These are phyloP conservation scores for Hyperoplus immaculatus DNA, from an alignment of 2,797 vertebrate species.

Conservation along the genomic window DNA sequence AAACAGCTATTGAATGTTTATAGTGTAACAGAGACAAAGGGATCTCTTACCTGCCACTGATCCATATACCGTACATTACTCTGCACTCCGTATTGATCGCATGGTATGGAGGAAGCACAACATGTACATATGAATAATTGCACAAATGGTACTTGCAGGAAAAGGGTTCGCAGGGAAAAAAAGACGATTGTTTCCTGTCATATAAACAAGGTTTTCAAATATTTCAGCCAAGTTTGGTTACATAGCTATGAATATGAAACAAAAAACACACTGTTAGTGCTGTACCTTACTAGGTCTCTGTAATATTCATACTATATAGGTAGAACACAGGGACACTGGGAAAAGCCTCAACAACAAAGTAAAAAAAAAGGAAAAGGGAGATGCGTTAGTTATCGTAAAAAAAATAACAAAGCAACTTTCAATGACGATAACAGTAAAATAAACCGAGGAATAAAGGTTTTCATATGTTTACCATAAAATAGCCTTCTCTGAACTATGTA, in stretches of 20 bases:
- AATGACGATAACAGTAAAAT: constrained; percentile 5
- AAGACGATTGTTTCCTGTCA: neutral
- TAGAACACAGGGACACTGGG: constrained; percentile 42
- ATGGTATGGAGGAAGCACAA: constrained; percentile 2
- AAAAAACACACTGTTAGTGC: constrained; percentile 22
- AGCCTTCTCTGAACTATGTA: neutral
- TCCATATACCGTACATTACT: constrained; percentile 1
- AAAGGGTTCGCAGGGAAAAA: neutral
- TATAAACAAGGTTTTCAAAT: constrained; percentile 3
- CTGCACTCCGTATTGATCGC: constrained; percentile 38
- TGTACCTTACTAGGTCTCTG: constrained; percentile 27
- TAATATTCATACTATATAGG: constrained; percentile 36
- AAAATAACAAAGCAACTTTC: neutral
- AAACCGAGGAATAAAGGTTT: constrained; percentile 10
- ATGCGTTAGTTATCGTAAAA: constrained; percentile 14
- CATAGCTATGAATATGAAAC: no score
- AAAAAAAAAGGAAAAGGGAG: neutral
- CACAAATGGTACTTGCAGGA: neutral
- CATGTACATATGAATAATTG: constrained; percentile 15
- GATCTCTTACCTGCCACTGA: constrained; percentile 22
- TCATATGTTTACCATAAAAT: neutral
- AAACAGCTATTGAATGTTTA: constrained; percentile 29
- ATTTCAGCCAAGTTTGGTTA: constrained; percentile 10
- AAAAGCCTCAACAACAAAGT: constrained; percentile 28
- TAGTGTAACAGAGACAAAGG: constrained; percentile 3